Conservation (phyloP, 1,140 invertebrate genomes). For the Magallana gigas region DNA sequence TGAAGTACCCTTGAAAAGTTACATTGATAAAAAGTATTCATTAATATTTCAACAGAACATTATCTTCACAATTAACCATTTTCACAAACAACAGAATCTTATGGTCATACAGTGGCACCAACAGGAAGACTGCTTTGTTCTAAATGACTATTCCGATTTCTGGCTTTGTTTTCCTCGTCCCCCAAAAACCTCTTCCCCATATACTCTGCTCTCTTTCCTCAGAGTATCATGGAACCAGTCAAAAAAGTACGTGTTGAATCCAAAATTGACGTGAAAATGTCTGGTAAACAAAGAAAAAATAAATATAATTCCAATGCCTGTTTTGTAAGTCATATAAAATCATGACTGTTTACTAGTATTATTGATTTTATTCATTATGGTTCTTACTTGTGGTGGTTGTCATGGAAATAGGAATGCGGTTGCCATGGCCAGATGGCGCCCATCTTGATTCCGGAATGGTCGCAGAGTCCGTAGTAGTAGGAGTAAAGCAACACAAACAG, state of each 20-base stretch:
- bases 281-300: slow-evolving; percentile 49
- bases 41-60: no score
- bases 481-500: slow-evolving; percentile 80
- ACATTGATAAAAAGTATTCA: no score
- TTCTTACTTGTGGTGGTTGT: slow-evolving; percentile 86
- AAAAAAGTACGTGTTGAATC: slow-evolving; percentile 86
- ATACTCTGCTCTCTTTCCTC: slow-evolving; percentile 83
- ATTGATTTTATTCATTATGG: background rate
- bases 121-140: background rate
- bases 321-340: no score
- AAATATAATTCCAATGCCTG: background rate
- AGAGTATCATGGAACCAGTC: slow-evolving; percentile 85
- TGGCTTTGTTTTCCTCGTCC: slow-evolving; percentile 80
- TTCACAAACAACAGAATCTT: no score
- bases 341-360: background rate
- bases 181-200: slow-evolving; percentile 85
- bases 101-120: no score
- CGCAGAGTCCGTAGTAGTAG: slow-evolving; percentile 88
- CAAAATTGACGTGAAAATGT: slow-evolving; percentile 88
- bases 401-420: slow-evolving; percentile 87
- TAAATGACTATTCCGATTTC: background rate
- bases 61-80: no score
- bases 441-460: slow-evolving; percentile 88
- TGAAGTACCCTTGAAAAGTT: no score
- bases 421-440: slow-evolving; percentile 88